Percentiles rank a stretch among this genome's conserved stretches.
Evolutionary conservation across 37 sponge, comb jelly and placozoan genomes (phyloP).

Genomic region (Spongilla lacustris): DNA sequence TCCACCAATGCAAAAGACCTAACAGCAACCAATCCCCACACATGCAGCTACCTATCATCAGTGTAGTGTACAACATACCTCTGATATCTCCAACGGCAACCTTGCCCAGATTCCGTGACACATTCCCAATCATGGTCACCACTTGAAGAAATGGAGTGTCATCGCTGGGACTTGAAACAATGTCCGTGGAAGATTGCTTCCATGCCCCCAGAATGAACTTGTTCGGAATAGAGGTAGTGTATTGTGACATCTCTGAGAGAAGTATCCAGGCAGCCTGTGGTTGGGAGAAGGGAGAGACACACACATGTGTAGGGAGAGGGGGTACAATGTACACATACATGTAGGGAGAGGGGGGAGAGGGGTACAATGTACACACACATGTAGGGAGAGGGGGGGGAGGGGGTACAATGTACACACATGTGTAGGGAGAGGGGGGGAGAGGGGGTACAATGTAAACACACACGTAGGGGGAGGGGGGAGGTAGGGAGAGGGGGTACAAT

Average conservation of each 20-base stretch:
- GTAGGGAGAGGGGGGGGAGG: too few species aligned
- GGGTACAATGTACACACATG: too few species aligned
- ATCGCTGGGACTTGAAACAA: neutral
- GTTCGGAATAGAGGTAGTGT: slow-evolving; percentile 24
- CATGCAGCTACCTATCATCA: neutral
- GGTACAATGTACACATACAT: too few species aligned
- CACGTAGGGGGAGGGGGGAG: too few species aligned
- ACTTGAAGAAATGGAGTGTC: slow-evolving; percentile 39
- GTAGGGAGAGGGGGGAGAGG: too few species aligned
- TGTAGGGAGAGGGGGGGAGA: too few species aligned
- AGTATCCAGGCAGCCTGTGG: slow-evolving; percentile 74
- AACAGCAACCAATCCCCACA: neutral
- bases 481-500: too few species aligned
- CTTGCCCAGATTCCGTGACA: slow-evolving; percentile 19
- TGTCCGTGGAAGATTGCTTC: slow-evolving; percentile 12
- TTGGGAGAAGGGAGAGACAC: too few species aligned
- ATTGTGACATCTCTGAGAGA: slow-evolving; percentile 54
- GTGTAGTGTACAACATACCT: slow-evolving; percentile 15
- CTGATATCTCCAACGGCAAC: slow-evolving; percentile 30
- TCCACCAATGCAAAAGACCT: neutral
- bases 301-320: too few species aligned
- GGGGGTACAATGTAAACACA: too few species aligned
- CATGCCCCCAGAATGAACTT: slow-evolving; percentile 52
- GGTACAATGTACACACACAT: too few species aligned
- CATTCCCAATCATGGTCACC: slow-evolving; percentile 45